phyloP scores from a whole-genome alignment of 1,140 invertebrate species.

The Bombus affinis region DNA sequence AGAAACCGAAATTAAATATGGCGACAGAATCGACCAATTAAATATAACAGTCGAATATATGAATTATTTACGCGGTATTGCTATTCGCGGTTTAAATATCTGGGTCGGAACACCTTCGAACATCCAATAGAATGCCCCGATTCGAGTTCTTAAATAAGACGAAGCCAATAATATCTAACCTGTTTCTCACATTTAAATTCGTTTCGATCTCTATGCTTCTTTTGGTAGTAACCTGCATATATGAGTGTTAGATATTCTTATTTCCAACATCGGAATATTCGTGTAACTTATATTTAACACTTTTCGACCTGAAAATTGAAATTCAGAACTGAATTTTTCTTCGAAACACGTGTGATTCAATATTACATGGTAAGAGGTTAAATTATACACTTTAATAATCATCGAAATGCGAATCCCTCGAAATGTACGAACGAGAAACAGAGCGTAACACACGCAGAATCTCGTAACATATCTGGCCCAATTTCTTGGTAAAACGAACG shows the following conservation, averaged over 20 bases:
- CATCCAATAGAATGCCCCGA: neutral
- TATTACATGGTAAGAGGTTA: neutral
- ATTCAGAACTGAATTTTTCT: neutral
- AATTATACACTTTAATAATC: neutral
- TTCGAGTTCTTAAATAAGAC: neutral
- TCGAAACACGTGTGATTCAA: neutral
- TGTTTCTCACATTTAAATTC: neutral
- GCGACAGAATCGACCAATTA: neutral
- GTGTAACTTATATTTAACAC: neutral
- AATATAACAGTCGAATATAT: neutral
- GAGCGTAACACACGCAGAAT: neutral
- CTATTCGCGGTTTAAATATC: neutral
- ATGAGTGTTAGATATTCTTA: neutral
- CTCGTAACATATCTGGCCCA: too few relatives aligned
- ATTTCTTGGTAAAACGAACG: neutral
- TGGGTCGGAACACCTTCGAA: neutral
- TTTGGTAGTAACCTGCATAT: neutral
- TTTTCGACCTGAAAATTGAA: neutral
- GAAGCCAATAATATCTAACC: neutral
- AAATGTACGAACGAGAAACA: too few relatives aligned
- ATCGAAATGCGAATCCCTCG: neutral
- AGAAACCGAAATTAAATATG: neutral
- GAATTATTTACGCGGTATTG: neutral
- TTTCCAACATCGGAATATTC: neutral
- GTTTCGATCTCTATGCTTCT: neutral